Evolutionary conservation across 1,140 invertebrate genomes (phyloP).

Genomic region (Achroia grisella): DNA sequence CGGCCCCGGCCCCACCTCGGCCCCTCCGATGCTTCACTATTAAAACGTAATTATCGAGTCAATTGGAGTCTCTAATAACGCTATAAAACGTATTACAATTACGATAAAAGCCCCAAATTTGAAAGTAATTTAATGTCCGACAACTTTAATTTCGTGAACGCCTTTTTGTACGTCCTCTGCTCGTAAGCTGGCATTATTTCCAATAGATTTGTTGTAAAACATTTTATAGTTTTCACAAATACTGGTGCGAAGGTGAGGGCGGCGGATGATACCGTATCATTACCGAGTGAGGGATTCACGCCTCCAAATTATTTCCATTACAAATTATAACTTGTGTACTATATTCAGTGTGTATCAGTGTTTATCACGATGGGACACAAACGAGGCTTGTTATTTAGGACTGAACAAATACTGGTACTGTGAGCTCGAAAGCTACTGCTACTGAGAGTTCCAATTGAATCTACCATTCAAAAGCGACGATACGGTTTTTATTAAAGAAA

Average conservation of each 20-base stretch:
- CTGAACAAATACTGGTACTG: too few species aligned
- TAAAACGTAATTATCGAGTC: conserved; percentile 10
- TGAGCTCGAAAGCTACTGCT: too few species aligned
- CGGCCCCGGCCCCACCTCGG: neutral
- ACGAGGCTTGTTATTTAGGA: neutral
- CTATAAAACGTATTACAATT: conserved; percentile 11
- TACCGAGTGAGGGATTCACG: neutral
- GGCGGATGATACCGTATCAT: neutral
- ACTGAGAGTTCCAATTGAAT: too few species aligned
- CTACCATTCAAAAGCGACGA: too few species aligned
- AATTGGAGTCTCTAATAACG: conserved; percentile 5
- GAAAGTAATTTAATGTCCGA: neutral
- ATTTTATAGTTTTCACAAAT: conserved; percentile 1
- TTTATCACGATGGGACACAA: neutral
- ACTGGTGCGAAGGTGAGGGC: neutral
- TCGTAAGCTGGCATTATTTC: neutral
- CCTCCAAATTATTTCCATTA: neutral
- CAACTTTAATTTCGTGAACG: conserved; percentile 3
- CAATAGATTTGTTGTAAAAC: neutral
- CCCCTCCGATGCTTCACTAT: conserved; percentile 3
- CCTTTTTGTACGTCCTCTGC: conserved; percentile 12
- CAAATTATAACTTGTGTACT: too few species aligned
- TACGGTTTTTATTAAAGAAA: too few species aligned
- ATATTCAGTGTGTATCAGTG: neutral
- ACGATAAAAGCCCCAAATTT: conserved; percentile 11